Evolutionary conservation across 2,888 invertebrate genomes (phyloP), one percentile per base, ranked within the genome.

Genomic region (Platycheirus albimanus): DNA sequence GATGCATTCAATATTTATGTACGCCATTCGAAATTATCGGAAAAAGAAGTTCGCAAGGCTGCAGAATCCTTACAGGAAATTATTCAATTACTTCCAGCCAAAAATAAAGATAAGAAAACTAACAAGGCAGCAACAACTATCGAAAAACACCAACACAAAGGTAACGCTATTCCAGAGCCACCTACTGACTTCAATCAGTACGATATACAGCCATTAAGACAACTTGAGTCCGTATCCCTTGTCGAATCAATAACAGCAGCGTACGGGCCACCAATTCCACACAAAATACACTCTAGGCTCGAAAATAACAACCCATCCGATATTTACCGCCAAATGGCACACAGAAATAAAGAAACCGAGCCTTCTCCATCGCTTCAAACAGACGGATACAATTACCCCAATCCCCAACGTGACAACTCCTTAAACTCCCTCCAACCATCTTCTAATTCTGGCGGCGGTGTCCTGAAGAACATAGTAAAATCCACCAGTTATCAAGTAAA

Each of bases 181-280:
- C 0, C 36, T 70, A 81, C 41, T 19, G 88, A 89, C 17, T 78
- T 85, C 33, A 77, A 63, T 28, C 81, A 85, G 8, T 85, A 87
- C 52, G 86, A 86, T 0, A 51, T 89, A 74, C 87, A 88, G 6
- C 85, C 86, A 17, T 80, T 89, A 64, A 88, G 90, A 33, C 88
- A 87, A 45, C 67, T 91, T 56, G 89, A 90, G 47, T 88, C 90
- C 0, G 70, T 90, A 3, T 89, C 90, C 3, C 91, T 90, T 67
- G 88, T 89, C 1, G 88, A 90, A 77, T 88, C 90, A 24, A 88
- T 91, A 69, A 90, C 90, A 0, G 90, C 91, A 0, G 90, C 89
- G 3, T 90, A 90, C 85, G 88, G 86, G 2, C 63, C 84, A n/a
- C 88, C 87, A 4, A 85, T 77, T 28, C 75, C 81, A 24, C 49